phyloP scores from a whole-genome alignment of 2,113 vertebrate species.

The Alexandromys fortis region DNA sequence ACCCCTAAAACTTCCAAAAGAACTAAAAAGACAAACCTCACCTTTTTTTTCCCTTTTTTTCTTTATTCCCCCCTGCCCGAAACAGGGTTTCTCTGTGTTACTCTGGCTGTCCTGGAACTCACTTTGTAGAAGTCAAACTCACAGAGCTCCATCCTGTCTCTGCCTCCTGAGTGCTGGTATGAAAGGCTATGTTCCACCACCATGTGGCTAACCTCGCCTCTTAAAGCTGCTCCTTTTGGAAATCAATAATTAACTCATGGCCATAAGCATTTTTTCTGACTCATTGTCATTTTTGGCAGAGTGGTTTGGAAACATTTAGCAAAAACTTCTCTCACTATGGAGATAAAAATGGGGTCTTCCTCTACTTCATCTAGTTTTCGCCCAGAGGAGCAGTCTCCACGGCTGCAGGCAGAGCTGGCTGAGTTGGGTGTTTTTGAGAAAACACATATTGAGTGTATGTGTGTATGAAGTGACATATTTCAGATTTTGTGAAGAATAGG shows the following conservation, averaged over 20 bases:
- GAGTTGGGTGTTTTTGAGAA: constrained; percentile 1
- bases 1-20: constrained; percentile 19
- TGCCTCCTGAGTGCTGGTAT: background rate
- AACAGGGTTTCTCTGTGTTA: background rate
- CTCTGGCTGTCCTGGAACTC: background rate
- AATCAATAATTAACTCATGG: background rate
- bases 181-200: background rate
- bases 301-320: background rate
- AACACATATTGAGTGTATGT: background rate
- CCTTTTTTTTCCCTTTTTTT: background rate
- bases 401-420: constrained; percentile 15
- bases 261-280: background rate
- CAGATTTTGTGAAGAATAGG: constrained; percentile 21
- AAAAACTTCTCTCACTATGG: constrained; percentile 7
- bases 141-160: background rate
- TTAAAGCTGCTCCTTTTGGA: constrained; percentile 10
- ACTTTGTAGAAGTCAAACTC: background rate
- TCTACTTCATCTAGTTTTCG: constrained; percentile 2
- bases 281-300: background rate
- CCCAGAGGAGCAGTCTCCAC: background rate
- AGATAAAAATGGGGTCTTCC: background rate
- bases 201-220: background rate
- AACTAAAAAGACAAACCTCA: background rate
- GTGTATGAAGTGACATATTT: background rate
- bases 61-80: too few relatives aligned